These are phyloP conservation scores for Elymnias hypermnestra DNA, from an alignment of 1,140 invertebrate genomes.

Conservation along the genomic window DNA sequence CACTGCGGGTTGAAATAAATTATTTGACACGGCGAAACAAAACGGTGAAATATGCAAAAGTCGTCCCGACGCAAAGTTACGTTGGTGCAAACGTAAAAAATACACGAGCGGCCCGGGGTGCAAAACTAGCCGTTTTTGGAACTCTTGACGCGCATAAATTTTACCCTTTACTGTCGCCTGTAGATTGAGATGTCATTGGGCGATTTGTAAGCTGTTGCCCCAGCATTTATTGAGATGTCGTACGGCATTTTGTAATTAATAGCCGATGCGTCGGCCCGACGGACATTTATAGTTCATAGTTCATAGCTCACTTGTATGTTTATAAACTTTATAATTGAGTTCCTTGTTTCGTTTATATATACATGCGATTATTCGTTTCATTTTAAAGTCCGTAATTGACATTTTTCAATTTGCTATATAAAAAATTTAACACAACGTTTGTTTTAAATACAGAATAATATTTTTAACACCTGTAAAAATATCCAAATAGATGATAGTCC, in stretches of 20 bases:
- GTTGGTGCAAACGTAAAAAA: slow-evolving; percentile 29
- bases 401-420: not conserved
- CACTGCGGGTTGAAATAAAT: slow-evolving; percentile 29
- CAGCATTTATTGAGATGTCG: slow-evolving; percentile 7
- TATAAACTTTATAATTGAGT: too few relatives aligned
- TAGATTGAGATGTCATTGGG: slow-evolving; percentile 29
- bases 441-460: too few relatives aligned
- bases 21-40: slow-evolving; percentile 30
- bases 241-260: slow-evolving; percentile 11
- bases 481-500: too few relatives aligned
- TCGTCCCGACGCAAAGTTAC: slow-evolving; percentile 28
- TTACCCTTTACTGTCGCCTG: slow-evolving; percentile 14
- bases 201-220: slow-evolving; percentile 16
- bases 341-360: too few relatives aligned
- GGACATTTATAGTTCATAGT: not conserved
- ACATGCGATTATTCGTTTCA: too few relatives aligned
- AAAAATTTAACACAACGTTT: too few relatives aligned
- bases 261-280: not conserved
- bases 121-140: slow-evolving; percentile 28
- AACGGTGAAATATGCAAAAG: slow-evolving; percentile 32
- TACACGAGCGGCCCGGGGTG: slow-evolving; percentile 20
- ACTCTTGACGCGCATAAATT: slow-evolving; percentile 30
- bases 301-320: too few relatives aligned
- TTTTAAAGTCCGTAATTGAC: too few relatives aligned
- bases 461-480: too few relatives aligned